Evolutionary conservation across 2,797 vertebrate genomes (phyloP), one percentile per base, ranked within the genome.

Genomic region (Sebastes trivittatus): DNA sequence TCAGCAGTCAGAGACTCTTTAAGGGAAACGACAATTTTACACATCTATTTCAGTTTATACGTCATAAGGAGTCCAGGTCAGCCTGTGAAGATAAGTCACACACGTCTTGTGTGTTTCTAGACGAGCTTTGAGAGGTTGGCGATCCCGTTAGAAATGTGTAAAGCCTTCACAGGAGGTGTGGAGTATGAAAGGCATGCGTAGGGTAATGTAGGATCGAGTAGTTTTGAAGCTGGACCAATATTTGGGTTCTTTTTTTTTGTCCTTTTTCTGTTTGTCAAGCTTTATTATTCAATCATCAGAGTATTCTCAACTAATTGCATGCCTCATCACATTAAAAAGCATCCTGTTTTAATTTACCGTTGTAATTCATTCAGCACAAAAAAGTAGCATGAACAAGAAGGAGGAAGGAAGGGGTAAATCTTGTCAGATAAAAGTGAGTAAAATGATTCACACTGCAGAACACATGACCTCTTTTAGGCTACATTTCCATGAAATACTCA

Each of bases 291-390:
- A 42, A 29, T 56, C 20, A 13, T 20, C 32, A 58, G 20, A 42
- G 18, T 23, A 42, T 1, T 36, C n/a, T 11, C 11, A 13, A 25
- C 10, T 25, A 10, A 61, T 2, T 34, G 32, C 11, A n/a, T 36
- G 29, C 16, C 5, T 56, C 13, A 27, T 64, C 49, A 25, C 18
- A 56, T 54, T 14, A 11, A 56, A 29, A 56, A n/a, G 7, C 46
- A 11, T 29, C 11, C 11, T 0, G 1, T 10, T 61, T 60, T 29
- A 6, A 11, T 34, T 32, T 1, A 29, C 34, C 1, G 0, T 6
- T 64, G 46, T 5, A 4, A 58, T 36, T 70, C 59, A 30, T 14
- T 52, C 27, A 20, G 27, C 49, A 62, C 27, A 25, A 54, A 32
- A 54, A 46, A 7, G 20, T 14, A 20, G 18, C 14, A 7, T 30